phyloP scores from a whole-genome alignment of 2,888 invertebrate species.

The Hetaerina titia region DNA sequence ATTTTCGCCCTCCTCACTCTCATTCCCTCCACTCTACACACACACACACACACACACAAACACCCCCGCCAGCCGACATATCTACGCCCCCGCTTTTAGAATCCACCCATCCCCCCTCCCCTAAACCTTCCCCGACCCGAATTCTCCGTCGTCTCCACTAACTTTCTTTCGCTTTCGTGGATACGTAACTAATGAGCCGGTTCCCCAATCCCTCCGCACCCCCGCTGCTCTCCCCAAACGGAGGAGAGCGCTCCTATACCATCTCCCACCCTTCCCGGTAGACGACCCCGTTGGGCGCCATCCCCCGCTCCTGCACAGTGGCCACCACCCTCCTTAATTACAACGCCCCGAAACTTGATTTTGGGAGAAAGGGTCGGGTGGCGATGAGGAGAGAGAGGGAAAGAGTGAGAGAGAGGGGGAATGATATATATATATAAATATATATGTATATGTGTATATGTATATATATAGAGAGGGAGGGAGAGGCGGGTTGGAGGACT shows the following conservation, averaged over 20 bases:
- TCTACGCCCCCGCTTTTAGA: too few relatives aligned
- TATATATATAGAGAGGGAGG: background rate
- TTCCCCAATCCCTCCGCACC: background rate
- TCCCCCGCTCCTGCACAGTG: background rate
- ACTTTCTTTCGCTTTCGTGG: constrained; percentile 52
- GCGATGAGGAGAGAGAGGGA: background rate
- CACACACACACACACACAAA: background rate
- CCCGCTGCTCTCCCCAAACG: too few relatives aligned
- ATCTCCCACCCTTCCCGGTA: background rate
- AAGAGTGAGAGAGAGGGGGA: too few relatives aligned
- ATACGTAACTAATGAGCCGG: constrained; percentile 62
- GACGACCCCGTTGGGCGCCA: too few relatives aligned
- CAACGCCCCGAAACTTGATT: constrained; percentile 17
- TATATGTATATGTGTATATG: background rate
- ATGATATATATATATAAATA: background rate
- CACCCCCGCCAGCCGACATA: too few relatives aligned
- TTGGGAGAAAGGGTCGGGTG: constrained; percentile 7
- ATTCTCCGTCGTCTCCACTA: too few relatives aligned
- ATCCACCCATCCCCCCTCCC: background rate
- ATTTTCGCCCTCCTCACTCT: background rate
- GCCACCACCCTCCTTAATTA: constrained; percentile 45
- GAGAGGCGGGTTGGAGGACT: constrained; percentile 48
- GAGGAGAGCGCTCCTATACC: background rate
- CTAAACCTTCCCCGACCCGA: background rate
- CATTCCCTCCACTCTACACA: background rate